A percentile compares a stretch with the other conserved stretches of the same genome.
Evolutionary conservation across 2,888 invertebrate species (phyloP).

Genomic region (Sphaerolaimus hirsutus): DNA sequence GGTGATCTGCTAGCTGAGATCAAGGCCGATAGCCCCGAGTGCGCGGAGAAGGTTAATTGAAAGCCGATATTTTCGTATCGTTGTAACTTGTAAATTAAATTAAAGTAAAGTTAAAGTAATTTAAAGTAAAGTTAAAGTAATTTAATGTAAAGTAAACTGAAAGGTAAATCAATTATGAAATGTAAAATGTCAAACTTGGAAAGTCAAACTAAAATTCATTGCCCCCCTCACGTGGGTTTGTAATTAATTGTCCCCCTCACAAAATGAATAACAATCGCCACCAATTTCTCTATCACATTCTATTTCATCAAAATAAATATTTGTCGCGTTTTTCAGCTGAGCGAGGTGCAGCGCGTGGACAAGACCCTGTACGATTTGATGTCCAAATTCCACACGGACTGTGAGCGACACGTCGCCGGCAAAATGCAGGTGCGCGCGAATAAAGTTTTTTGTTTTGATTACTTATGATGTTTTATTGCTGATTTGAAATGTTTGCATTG

Average conservation of each 20-base stretch:
- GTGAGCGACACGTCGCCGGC: conserved; percentile 40
- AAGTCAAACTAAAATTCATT: too few relatives aligned
- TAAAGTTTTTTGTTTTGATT: background rate
- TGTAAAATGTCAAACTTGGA: too few relatives aligned
- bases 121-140: too few relatives aligned
- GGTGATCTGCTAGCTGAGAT: conserved; percentile 34
- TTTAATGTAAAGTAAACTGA: background rate
- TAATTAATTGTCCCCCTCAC: too few relatives aligned
- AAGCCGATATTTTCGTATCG: background rate
- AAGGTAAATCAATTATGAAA: too few relatives aligned
- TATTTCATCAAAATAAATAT: background rate
- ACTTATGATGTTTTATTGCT: too few relatives aligned
- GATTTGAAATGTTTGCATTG: too few relatives aligned
- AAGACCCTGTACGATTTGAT: conserved; percentile 24
- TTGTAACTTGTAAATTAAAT: too few relatives aligned
- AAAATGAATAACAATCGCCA: too few relatives aligned
- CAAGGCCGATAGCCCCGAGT: conserved; percentile 38
- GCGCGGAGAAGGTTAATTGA: conserved; percentile 35
- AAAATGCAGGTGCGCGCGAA: conserved; percentile 29
- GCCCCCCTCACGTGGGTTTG: too few relatives aligned
- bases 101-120: too few relatives aligned
- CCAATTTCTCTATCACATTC: too few relatives aligned
- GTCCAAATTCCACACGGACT: conserved; percentile 32
- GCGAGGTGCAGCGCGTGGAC: conserved; percentile 39
- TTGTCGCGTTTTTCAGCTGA: conserved; percentile 20